Evolutionary conservation across 2,888 invertebrate genomes (phyloP).

Genomic region (Drosophila yooni): DNA sequence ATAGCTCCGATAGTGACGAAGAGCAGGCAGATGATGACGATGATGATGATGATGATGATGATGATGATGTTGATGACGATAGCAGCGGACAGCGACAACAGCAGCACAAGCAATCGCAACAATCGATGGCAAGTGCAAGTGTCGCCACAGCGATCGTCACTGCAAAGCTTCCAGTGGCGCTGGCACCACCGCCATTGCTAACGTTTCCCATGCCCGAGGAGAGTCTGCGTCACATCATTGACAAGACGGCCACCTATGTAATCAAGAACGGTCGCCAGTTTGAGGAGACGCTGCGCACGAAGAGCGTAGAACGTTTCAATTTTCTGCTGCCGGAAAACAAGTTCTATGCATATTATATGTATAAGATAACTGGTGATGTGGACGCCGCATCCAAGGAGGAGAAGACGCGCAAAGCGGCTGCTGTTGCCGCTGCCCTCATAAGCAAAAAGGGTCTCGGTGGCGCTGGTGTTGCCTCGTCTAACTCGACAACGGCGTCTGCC

Average conservation of each 20-base stretch:
- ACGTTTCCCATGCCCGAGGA: conserved; percentile 90
- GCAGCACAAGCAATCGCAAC: conserved; percentile 9
- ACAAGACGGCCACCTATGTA: conserved; percentile 98
- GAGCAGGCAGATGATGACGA: conserved; percentile 82
- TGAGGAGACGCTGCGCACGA: conserved; percentile 93
- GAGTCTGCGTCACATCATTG: conserved; percentile 94
- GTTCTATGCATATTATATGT: conserved; percentile 93
- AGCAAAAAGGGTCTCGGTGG: conserved; percentile 75
- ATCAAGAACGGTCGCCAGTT: conserved; percentile 97
- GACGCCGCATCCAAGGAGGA: conserved; percentile 82
- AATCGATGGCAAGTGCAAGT: background rate
- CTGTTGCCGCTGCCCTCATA: conserved; percentile 79
- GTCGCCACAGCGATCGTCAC: background rate
- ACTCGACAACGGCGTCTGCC: background rate
- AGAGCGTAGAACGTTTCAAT: conserved; percentile 93
- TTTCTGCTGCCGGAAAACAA: conserved; percentile 92
- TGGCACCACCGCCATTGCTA: conserved; percentile 57
- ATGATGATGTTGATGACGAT: conserved; percentile 59
- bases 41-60: background rate
- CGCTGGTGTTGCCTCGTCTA: conserved; percentile 12
- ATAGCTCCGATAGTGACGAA: conserved; percentile 86
- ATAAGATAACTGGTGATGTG: conserved; percentile 86
- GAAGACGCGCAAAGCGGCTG: conserved; percentile 81
- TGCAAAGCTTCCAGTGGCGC: conserved; percentile 4
- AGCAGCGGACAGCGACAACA: conserved; percentile 9